phyloP scores from a whole-genome alignment of 2,113 vertebrate genomes.

The Malaclemys terrapin region DNA sequence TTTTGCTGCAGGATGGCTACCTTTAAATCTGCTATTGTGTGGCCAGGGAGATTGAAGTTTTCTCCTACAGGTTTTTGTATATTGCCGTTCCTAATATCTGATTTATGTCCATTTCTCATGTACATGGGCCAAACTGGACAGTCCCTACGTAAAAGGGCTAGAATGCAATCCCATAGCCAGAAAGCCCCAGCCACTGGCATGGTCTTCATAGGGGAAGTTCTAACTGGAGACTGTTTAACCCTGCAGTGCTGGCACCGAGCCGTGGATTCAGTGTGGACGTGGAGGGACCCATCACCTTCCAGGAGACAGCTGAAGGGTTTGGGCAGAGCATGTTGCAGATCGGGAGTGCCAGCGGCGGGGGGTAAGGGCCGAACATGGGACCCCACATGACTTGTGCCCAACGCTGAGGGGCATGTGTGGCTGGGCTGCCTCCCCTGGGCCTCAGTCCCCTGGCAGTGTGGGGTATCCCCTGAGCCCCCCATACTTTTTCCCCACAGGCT shows the following conservation, averaged over 20 bases:
- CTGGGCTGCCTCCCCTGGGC: background rate
- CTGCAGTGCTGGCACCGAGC: background rate
- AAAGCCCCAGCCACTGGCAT: background rate
- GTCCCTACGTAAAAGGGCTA: no score
- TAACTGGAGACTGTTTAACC: background rate
- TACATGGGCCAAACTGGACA: no score
- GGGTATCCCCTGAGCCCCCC: no score
- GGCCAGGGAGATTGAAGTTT: no score
- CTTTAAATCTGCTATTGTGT: no score
- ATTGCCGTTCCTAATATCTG: no score
- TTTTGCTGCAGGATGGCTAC: no score
- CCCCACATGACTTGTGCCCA: background rate
- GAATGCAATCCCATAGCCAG: background rate
- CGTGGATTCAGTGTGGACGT: background rate
- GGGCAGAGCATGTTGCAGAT: background rate
- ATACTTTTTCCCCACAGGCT: background rate
- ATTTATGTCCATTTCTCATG: no score
- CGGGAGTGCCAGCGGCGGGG: background rate
- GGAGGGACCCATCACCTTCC: background rate
- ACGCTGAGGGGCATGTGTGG: background rate
- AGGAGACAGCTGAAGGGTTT: background rate
- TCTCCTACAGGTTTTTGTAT: no score
- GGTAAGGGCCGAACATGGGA: background rate
- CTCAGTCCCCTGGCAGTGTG: no score
- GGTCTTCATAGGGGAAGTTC: background rate